Evolutionary conservation across 2,888 invertebrate genomes (phyloP).

Genomic region (Xanthia togata): DNA sequence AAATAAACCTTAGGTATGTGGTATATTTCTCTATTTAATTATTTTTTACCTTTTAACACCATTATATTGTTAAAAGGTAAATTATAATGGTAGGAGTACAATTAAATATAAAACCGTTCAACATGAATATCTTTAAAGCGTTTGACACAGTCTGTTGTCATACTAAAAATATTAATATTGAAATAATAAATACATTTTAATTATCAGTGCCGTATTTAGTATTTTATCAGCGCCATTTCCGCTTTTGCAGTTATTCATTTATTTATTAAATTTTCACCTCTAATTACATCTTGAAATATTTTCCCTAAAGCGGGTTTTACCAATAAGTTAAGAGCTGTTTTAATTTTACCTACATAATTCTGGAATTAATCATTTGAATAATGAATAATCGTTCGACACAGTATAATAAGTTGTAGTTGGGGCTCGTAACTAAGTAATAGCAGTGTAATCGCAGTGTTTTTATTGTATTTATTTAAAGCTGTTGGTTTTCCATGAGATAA

Average conservation of each 20-base stretch:
- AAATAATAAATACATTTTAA: constrained; percentile 4
- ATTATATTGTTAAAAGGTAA: no score
- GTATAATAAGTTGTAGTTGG: not conserved
- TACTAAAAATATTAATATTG: not conserved
- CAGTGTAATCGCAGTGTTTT: no score
- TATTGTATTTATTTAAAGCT: no score
- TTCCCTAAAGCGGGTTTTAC: not conserved
- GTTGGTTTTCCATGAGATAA: no score
- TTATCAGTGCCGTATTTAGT: no score
- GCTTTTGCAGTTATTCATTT: not conserved
- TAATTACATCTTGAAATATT: constrained; percentile 1
- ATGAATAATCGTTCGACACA: not conserved
- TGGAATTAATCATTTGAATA: not conserved
- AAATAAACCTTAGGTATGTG: not conserved
- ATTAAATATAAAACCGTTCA: not conserved
- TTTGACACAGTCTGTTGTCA: not conserved
- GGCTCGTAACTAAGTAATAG: not conserved
- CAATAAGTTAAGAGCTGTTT: not conserved
- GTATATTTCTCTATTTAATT: not conserved
- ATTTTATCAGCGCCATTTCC: not conserved
- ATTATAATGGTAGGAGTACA: not conserved
- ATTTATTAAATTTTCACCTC: constrained; percentile 1
- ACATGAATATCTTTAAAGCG: not conserved
- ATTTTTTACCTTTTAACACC: not conserved
- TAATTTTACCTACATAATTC: not conserved